A percentile compares a stretch with the other conserved stretches of the same genome.
Evolutionary conservation across 2,888 invertebrate species (phyloP).

Genomic region (Drosophila stalkeri): DNA sequence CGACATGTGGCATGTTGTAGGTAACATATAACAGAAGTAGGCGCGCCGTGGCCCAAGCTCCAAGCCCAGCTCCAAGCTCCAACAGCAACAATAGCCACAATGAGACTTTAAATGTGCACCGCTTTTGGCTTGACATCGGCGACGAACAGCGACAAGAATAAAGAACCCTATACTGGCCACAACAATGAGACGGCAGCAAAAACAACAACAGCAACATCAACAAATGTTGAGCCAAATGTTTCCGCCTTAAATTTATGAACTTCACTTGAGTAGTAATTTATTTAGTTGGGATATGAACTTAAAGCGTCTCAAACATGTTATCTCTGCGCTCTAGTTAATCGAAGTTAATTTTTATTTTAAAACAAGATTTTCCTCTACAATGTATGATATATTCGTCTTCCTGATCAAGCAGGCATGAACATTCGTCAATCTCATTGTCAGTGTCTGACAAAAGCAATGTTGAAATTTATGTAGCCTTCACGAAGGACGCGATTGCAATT

Average conservation of each 20-base stretch:
- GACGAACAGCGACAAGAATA: conserved; percentile 30
- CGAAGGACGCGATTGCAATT: conserved; percentile 56
- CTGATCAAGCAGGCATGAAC: background rate
- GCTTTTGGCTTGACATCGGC: conserved; percentile 43
- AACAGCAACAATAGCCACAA: conserved; percentile 39
- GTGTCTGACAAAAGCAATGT: conserved; percentile 13
- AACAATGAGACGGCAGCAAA: conserved; percentile 47
- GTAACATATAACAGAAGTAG: conserved; percentile 34
- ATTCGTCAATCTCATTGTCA: conserved; percentile 23
- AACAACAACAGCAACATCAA: conserved; percentile 14
- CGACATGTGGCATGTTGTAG: conserved; percentile 43
- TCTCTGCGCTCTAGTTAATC: background rate
- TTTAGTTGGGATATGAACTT: background rate
- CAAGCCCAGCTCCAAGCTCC: background rate
- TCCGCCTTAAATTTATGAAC: conserved; percentile 26
- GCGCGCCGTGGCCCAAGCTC: conserved; percentile 41
- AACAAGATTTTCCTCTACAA: background rate
- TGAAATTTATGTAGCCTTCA: conserved; percentile 70
- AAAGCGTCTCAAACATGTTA: background rate
- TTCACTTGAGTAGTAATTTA: conserved; percentile 1
- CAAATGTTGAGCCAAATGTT: background rate
- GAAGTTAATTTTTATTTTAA: background rate
- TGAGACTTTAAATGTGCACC: conserved; percentile 47
- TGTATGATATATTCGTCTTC: background rate
- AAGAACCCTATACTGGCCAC: conserved; percentile 33